These are phyloP conservation scores for Gavialis gangeticus DNA, from an alignment of 2,113 vertebrate species.

Conservation along the genomic window DNA sequence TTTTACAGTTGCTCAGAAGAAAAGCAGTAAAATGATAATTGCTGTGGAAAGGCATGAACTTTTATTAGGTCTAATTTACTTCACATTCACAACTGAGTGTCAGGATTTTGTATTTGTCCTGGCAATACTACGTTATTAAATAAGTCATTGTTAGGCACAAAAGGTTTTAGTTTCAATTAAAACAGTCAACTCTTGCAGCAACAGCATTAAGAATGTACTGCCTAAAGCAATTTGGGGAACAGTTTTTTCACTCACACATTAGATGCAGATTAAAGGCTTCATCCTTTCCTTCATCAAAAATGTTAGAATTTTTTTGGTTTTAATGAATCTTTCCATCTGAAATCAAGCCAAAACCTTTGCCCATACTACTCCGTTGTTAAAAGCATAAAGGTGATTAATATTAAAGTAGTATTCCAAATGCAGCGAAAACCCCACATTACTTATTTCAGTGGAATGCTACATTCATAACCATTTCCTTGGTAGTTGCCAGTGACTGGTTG, in stretches of 20 bases:
- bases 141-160: constrained; percentile 72
- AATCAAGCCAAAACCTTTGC: constrained; percentile 38
- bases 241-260: constrained; percentile 27
- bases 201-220: constrained; percentile 51
- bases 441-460: neutral
- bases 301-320: constrained; percentile 66
- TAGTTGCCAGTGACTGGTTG: neutral
- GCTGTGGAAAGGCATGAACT: constrained; percentile 42
- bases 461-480: neutral
- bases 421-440: neutral
- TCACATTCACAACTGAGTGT: constrained; percentile 70
- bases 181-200: constrained; percentile 46
- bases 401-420: constrained; percentile 12
- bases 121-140: constrained; percentile 43
- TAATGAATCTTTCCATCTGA: constrained; percentile 38
- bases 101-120: constrained; percentile 44
- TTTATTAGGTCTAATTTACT: constrained; percentile 75
- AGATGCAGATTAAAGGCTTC: constrained; percentile 39
- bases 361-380: neutral
- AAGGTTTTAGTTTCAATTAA: constrained; percentile 68
- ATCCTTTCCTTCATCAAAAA: constrained; percentile 49
- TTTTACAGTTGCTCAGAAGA: neutral
- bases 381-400: constrained; percentile 17
- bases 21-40: neutral
- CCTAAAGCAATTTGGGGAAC: constrained; percentile 38